These are phyloP conservation scores for Isurus oxyrinchus DNA, from an alignment of 2,113 vertebrate species.

Conservation along the genomic window DNA sequence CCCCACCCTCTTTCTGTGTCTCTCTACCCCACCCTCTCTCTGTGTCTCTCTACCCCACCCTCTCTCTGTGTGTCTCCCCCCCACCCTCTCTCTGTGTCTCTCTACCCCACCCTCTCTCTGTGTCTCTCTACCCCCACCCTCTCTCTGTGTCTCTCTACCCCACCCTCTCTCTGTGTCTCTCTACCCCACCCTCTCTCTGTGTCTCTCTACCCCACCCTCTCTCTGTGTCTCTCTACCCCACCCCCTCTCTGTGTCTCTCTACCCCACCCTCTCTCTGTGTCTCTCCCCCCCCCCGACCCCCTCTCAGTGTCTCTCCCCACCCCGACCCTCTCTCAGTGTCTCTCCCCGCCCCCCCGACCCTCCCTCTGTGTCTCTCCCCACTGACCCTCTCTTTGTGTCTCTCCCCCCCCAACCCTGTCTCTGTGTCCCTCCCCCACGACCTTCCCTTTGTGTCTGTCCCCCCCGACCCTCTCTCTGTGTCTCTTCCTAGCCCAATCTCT, in stretches of 20 bases:
- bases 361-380: background rate
- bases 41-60: background rate
- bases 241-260: too few species aligned
- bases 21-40: background rate
- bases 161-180: too few species aligned
- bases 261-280: too few species aligned
- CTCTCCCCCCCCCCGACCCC: background rate
- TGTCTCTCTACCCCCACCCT: too few species aligned
- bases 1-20: accelerated
- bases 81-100: too few species aligned
- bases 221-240: too few species aligned
- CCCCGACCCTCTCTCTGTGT: background rate
- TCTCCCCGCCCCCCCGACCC: too few species aligned
- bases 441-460: background rate
- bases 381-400: background rate
- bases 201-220: too few species aligned
- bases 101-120: too few species aligned
- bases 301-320: background rate
- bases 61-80: too few species aligned
- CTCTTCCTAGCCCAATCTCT: background rate
- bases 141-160: too few species aligned
- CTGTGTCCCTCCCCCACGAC: background rate
- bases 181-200: too few species aligned
- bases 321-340: background rate
- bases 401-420: background rate